Base-by-base conservation (phyloP, 1,140 invertebrate species). In the Brachionus asplanchnoidis region DNA sequence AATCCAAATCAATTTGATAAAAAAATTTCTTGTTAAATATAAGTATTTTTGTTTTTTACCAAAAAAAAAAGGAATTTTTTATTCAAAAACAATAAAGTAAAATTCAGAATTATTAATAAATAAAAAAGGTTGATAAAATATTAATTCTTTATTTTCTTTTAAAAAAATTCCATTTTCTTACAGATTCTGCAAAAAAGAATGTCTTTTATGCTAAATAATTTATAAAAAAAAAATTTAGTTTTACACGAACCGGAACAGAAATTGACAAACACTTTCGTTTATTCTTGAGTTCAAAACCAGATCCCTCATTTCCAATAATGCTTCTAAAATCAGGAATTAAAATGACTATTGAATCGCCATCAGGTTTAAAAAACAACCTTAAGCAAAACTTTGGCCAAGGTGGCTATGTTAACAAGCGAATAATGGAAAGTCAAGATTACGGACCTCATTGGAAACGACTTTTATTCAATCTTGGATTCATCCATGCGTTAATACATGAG, bases 261-360 rank as follows among this genome's bases (percentile, higher is more conserved):
- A 86, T 89, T 28, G 89, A 90, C 85, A 88, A 87, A 20, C 88
- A 90, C 85, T 90, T 89, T 86, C 85, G 89, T 50, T 86, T 90
- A 50, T 90, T 88, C 87, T 85, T 90, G 26, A 89, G 88, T 85
- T 89, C 88, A 20, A 88, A 89, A 73, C 89, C 89, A 14, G 88
- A 90, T 85, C 85, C 87, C 7, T 85, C 11, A 12, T 85, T 85
- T 68, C 84, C 84, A 40, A 68, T 85, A 65, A 20, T n/a, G 20
- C 26, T 80, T 9, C 84, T 89, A 91, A 92, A 97, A 93, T 95
- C 96, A 92, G 94, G 95, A 1, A 96, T 98, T 65, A 98, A 98
- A 90, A 98, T 97, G 88, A 98, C 96, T 0, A 98, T 98, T 89
- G 96, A 98, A 91, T 95, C 96, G 53, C 96, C 96, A 0, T 95